Percentiles rank a stretch among this genome's conserved stretches.
phyloP scores from a whole-genome alignment of 2,888 invertebrate species.

The Teleiodes luculella region DNA sequence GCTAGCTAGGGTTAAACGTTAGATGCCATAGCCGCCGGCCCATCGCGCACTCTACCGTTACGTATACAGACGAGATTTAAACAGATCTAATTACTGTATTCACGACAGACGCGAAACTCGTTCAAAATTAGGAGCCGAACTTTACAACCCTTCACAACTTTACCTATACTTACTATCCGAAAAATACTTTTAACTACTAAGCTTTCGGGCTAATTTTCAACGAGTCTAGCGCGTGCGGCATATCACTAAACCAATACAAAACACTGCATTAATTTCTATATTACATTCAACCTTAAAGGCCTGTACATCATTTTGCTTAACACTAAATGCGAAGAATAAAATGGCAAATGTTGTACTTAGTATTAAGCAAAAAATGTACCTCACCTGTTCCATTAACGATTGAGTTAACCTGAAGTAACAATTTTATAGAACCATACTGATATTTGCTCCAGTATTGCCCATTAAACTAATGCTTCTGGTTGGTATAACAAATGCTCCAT shows the following conservation, averaged over 20 bases:
- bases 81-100: constrained; percentile 5
- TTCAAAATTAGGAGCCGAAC: not conserved
- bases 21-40: no score
- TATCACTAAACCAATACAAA: no score
- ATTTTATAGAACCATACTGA: no score
- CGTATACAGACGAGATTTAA: constrained; percentile 5
- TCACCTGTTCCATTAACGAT: no score
- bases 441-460: no score
- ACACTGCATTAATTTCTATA: no score
- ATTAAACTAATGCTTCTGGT: no score
- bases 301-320: not conserved
- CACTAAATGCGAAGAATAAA: not conserved
- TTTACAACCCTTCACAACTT: constrained; percentile 7
- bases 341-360: not conserved
- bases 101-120: constrained; percentile 21
- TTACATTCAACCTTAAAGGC: not conserved
- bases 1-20: no score
- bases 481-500: no score
- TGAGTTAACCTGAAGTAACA: no score
- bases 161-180: constrained; percentile 5
- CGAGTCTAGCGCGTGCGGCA: not conserved
- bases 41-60: not conserved
- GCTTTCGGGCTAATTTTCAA: not conserved
- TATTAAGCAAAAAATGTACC: not conserved
- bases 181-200: constrained; percentile 10